phyloP scores from a whole-genome alignment of 2,113 vertebrate species.

The Athene noctua region DNA sequence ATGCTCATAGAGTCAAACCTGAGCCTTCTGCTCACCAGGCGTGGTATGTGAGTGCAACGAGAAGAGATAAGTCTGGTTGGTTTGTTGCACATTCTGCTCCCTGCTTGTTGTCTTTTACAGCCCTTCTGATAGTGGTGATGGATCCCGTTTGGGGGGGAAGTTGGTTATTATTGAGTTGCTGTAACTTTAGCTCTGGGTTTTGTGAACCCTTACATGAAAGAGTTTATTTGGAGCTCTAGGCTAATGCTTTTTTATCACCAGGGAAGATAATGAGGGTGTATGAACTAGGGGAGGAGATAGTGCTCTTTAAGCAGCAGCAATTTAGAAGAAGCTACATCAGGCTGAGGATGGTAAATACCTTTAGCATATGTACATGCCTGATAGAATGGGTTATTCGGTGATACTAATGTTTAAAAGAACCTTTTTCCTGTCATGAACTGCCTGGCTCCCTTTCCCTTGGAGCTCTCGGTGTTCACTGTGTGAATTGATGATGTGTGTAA shows the following conservation, averaged over 20 bases:
- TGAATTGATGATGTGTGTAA: slow-evolving; percentile 13
- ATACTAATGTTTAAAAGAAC: background rate
- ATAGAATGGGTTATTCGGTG: background rate
- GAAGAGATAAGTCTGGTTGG: background rate
- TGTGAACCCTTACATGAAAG: background rate
- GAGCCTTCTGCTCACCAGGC: background rate
- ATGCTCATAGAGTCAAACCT: background rate
- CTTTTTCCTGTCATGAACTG: background rate
- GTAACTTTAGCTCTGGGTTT: background rate
- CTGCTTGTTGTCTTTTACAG: background rate
- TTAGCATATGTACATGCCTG: background rate
- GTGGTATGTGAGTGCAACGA: rapidly evolving
- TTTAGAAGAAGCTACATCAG: background rate
- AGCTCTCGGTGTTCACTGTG: background rate
- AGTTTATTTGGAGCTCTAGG: background rate
- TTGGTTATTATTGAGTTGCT: background rate
- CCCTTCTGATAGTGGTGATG: background rate
- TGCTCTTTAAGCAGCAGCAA: background rate
- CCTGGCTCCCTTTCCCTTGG: background rate
- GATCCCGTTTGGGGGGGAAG: background rate
- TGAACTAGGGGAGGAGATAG: background rate
- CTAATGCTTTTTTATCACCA: too few species aligned
- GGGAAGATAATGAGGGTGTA: background rate
- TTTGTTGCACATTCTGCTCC: background rate
- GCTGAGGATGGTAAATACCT: background rate